phyloP scores from a whole-genome alignment of 2,888 invertebrate species.

The Pristionchus arcanus region DNA sequence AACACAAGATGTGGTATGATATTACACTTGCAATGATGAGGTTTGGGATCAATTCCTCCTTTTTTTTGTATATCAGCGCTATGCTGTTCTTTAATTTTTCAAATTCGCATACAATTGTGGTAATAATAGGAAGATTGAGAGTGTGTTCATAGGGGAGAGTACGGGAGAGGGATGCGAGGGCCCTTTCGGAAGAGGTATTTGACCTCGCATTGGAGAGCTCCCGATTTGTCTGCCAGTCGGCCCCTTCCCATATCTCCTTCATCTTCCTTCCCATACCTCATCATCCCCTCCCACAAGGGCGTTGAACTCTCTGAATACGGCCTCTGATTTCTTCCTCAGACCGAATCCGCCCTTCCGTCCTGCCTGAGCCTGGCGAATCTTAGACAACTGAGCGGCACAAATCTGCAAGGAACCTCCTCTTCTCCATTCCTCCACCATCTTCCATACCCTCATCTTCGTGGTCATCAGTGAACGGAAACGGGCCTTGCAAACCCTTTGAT shows the following conservation, averaged over 20 bases:
- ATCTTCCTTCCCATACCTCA: not conserved
- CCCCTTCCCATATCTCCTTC: not conserved
- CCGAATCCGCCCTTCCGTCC: not conserved
- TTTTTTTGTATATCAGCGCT: too few species aligned
- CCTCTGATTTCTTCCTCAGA: not conserved
- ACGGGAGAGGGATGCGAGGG: too few species aligned
- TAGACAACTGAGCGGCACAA: slow-evolving; percentile 19
- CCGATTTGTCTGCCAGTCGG: too few species aligned
- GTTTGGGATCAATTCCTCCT: too few species aligned
- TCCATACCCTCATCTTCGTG: slow-evolving; percentile 63
- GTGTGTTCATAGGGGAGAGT: too few species aligned
- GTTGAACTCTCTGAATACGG: not conserved
- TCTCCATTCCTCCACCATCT: not conserved
- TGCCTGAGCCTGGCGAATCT: not conserved
- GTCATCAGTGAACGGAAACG: slow-evolving; percentile 62
- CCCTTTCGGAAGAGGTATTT: too few species aligned
- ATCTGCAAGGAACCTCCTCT: not conserved
- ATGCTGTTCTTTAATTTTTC: too few species aligned
- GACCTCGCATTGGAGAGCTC: too few species aligned
- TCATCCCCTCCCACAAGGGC: slow-evolving; percentile 8
- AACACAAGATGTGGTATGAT: too few species aligned
- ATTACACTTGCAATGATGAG: too few species aligned
- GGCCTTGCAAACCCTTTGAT: slow-evolving; percentile 57
- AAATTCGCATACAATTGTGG: too few species aligned
- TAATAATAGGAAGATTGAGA: too few species aligned